Evolutionary conservation across 2,113 vertebrate species (phyloP).

Genomic region (Hippolais icterina): DNA sequence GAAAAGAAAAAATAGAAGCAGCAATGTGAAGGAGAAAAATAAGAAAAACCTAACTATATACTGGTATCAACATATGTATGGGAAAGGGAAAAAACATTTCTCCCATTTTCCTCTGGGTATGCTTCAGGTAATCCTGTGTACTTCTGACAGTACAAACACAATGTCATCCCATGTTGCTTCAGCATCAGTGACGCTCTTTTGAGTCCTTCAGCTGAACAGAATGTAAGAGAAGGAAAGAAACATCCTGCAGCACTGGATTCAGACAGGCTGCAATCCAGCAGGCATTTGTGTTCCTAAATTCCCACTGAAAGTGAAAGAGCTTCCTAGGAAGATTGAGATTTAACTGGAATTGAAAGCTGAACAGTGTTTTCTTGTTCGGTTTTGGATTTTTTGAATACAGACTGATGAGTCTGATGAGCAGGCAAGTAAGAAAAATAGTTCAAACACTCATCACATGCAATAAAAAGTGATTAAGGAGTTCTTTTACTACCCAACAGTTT

Average conservation of each 20-base stretch:
- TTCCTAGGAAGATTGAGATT: neutral
- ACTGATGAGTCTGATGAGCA: neutral
- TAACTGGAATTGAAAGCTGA: neutral
- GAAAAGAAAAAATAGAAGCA: neutral
- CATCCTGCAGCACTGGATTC: neutral
- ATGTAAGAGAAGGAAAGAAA: neutral
- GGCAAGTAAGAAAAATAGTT: neutral
- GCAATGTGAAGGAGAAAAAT: neutral
- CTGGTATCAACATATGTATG: neutral
- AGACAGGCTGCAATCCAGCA: neutral
- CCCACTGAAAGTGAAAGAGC: neutral
- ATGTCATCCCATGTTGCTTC: neutral
- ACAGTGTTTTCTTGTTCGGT: neutral
- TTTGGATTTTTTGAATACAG: neutral
- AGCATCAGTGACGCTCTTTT: neutral
- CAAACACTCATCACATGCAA: neutral
- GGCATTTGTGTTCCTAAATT: neutral
- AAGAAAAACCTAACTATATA: neutral
- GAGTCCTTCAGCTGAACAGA: neutral
- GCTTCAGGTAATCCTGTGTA: neutral
- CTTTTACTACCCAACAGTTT: neutral
- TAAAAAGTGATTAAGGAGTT: neutral
- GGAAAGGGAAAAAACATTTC: neutral
- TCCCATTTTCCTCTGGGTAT: neutral
- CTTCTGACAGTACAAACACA: neutral